Evolutionary conservation across 2,888 invertebrate species (phyloP), one percentile per base, ranked within the genome.

Genomic region (Brassicogethes aeneus): DNA sequence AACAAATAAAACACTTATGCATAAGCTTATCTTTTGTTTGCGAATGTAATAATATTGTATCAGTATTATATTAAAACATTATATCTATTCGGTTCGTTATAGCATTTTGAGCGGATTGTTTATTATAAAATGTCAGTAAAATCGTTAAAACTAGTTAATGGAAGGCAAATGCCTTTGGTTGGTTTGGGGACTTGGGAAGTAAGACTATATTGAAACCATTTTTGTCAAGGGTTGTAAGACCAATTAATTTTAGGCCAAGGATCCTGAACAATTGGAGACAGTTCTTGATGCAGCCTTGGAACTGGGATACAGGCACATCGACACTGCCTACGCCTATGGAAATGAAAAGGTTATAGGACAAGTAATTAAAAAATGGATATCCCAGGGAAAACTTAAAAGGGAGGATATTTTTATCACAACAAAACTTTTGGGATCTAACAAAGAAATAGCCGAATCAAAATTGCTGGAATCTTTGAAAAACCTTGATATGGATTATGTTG

Each of bases 361-460:
- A 16, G 80, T 82, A 1, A 67, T 88, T 0, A 73, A 76, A 51
- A 73, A 74, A 44, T 82, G 84, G 80, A 65, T 87, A 23, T 75
- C 75, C 31, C 72, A 72, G 5, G 79, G 81, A 37, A 75, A 75
- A 52, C 59, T 77, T 1, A 80, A 73, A 53, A 72, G 88, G 51
- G 82, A 84, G 39, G 84, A 89, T 17, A 66, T 89, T 0, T 89
- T 85, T 60, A 73, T 89, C 32, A 82, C 82, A 23, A 86, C 88
- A 10, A 89, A 89, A 66, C 72, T 88, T 52, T 65, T 70, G 53
- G 76, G 78, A 74, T 53, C 61, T 55, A 70, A 75, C 2, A 74
- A 81, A 0, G 73, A 74, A 17, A 41, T 32, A 16, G 43, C 40
- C 8, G 40, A 41, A 17, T 15, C 16, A 8, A 40, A 40, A 13